Conservation (phyloP, 2,797 vertebrate genomes). For the Hipposideros larvatus region DNA sequence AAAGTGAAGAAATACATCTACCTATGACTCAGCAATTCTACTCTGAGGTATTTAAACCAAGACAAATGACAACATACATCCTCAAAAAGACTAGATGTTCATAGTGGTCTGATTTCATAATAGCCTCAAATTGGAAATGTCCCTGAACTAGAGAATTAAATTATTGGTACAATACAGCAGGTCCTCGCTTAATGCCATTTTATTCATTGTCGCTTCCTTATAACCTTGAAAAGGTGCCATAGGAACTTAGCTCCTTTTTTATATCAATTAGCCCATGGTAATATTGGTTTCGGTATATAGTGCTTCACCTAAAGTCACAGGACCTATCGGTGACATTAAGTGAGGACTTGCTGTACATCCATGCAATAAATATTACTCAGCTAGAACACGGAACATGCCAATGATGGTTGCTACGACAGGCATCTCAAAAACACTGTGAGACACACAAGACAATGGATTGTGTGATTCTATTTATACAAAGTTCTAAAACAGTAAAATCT, state of each 20-base stretch:
- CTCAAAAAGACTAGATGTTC: not conserved
- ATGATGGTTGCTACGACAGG: not conserved
- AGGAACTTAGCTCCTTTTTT: not conserved
- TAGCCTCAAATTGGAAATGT: not conserved
- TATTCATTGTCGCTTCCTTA: not conserved
- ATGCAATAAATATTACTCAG: not conserved
- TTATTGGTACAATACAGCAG: no score
- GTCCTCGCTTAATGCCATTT: not conserved
- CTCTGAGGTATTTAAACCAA: not conserved
- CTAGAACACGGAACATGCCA: not conserved
- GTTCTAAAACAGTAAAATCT: not conserved
- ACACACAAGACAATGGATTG: not conserved
- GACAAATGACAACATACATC: not conserved
- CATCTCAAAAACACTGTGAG: not conserved
- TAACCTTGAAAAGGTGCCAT: not conserved
- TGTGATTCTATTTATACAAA: not conserved
- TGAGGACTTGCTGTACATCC: not conserved
- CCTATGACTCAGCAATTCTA: not conserved
- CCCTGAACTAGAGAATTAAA: not conserved
- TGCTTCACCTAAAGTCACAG: not conserved
- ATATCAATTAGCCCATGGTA: no score
- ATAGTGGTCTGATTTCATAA: not conserved
- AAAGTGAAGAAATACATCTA: not conserved
- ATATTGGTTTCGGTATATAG: no score
- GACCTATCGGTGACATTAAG: not conserved